These are phyloP conservation scores for Lanius ludovicianus DNA, from an alignment of 2,113 vertebrate genomes.

Conservation along the genomic window DNA sequence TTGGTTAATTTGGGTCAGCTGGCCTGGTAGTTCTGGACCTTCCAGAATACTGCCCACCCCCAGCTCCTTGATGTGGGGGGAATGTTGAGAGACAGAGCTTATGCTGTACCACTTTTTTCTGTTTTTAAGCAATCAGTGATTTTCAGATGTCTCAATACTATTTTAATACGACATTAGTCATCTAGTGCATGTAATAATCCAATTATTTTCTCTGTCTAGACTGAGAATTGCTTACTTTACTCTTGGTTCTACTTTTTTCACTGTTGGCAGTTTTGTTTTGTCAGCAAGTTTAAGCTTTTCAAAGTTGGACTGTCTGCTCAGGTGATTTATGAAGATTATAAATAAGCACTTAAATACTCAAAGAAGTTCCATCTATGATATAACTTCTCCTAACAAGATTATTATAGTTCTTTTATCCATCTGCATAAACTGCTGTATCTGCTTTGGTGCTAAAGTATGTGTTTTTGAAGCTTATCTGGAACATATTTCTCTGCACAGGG, in stretches of 20 bases:
- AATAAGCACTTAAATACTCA: background rate
- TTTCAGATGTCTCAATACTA: background rate
- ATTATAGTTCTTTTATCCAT: constrained; percentile 1
- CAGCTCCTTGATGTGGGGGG: background rate
- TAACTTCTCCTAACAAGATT: constrained; percentile 13
- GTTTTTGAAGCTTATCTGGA: constrained; percentile 18
- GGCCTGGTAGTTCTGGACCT: background rate
- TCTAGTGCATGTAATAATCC: background rate
- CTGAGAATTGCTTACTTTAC: background rate
- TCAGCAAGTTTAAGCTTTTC: background rate
- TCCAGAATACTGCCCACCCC: background rate
- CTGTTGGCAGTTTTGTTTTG: background rate
- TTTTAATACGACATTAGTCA: background rate
- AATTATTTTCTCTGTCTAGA: background rate
- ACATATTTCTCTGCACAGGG: background rate
- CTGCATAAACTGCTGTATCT: background rate
- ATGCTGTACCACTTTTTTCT: background rate
- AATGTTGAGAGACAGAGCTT: too few species aligned
- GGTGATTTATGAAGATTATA: constrained; percentile 21
- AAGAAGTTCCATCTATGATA: background rate
- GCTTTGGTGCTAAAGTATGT: background rate
- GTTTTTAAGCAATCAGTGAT: background rate
- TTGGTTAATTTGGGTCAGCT: background rate
- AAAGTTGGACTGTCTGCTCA: background rate
- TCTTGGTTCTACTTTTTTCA: background rate